Base-by-base conservation (phyloP, 2,888 invertebrate species). In the Phragmatobia fuliginosa region DNA sequence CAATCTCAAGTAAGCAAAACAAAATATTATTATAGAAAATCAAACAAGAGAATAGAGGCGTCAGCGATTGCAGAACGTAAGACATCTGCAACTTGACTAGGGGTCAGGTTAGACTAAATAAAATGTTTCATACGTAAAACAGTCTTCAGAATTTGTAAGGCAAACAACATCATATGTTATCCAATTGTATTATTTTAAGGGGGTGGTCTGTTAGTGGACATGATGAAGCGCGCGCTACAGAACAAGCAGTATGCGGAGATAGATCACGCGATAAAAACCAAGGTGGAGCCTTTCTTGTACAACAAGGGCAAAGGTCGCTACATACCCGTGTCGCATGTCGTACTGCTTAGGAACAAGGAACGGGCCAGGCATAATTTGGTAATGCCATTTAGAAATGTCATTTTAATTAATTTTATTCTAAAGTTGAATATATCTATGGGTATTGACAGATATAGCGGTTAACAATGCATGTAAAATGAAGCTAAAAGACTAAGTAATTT, bases 261-360 rank as follows among this genome's bases (percentile, higher is more conserved):
- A 74, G 99, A 99, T 91, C 98, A 98, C 89, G 98, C 98, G 0
- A 98, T 99, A 70, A 97, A 98, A 90, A 98, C 97, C 0, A 98
- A 98, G 89, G 98, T 99, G 21, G 97, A 98, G 83, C 98, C 98
- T 1, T 99, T 98, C 90, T 93, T 99, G 32, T 99, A 99, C 91
- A 99, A 99, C 89, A 98, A 97, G 87, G 99, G 99, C 5, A 97
- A 97, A 82, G 99, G 99, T 0, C 97, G 98, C 71, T 97, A 98
- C 91, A 97, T 99, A 83, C 98, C 99, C 0, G 97, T 99, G 81
- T 97, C 98, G 0, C 98, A 98, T 86, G 92, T 99, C 68, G 98
- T 99, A 5, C 95, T 99, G 68, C 92, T 98, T 67, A 95, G 99
- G 78, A 99, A 99, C 89, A 98, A 97, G 87, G 98, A 99, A 83